phyloP scores from a whole-genome alignment of 2,797 vertebrate genomes.

The Hydrophis major region DNA sequence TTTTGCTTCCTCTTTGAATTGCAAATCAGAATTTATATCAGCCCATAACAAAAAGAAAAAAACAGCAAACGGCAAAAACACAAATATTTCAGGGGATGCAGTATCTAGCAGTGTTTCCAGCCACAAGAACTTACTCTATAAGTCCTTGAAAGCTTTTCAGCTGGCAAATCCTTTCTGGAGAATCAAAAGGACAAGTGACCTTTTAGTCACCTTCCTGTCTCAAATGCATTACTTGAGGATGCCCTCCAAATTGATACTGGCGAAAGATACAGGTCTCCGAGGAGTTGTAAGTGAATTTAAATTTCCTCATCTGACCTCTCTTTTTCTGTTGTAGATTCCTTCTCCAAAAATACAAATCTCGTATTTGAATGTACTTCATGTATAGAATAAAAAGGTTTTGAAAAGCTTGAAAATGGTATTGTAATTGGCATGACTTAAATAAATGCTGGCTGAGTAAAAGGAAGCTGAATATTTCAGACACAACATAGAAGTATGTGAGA shows the following conservation, averaged over 20 bases:
- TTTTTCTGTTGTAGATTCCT: slow-evolving; percentile 7
- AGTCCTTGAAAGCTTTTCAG: slow-evolving; percentile 46
- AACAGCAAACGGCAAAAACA: not conserved
- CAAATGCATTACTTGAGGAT: slow-evolving; percentile 7
- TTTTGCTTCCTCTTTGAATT: not conserved
- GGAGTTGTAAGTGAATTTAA: slow-evolving; percentile 25
- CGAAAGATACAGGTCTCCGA: slow-evolving; percentile 17
- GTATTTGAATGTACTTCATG: not conserved
- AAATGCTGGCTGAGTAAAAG: not conserved
- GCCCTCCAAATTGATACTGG: slow-evolving; percentile 30
- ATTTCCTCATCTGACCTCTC: slow-evolving; percentile 15
- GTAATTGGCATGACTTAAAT: not conserved
- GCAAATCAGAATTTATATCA: not conserved
- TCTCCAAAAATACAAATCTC: slow-evolving; percentile 1
- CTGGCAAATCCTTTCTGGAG: slow-evolving; percentile 38
- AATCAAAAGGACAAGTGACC: slow-evolving; percentile 38
- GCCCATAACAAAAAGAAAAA: not conserved
- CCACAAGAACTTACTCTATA: not conserved
- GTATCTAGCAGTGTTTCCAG: not conserved
- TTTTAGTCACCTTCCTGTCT: slow-evolving; percentile 26
- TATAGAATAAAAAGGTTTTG: not conserved
- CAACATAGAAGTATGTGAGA: not conserved
- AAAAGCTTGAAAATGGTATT: not conserved
- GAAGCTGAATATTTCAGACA: not conserved
- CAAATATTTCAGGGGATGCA: not conserved